These are phyloP conservation scores for Chloebia gouldiae DNA, from an alignment of 2,113 vertebrate species.

Conservation along the genomic window DNA sequence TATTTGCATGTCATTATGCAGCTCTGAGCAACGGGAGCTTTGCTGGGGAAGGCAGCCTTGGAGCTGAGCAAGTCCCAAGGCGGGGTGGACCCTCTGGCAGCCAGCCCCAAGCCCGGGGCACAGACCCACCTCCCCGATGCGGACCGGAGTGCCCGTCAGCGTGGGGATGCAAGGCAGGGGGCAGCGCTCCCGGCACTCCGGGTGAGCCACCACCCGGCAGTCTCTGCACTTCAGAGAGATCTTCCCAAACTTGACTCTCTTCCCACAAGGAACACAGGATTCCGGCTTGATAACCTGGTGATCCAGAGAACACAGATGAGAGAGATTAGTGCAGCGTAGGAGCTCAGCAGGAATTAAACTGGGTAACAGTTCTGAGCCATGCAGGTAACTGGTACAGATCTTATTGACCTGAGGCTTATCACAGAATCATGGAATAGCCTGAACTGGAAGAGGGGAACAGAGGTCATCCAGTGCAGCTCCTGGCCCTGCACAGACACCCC, in stretches of 20 bases:
- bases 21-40: background rate
- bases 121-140: constrained; percentile 82
- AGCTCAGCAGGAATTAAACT: background rate
- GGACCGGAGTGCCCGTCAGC: constrained; percentile 83
- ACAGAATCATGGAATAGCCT: background rate
- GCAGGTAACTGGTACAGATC: background rate
- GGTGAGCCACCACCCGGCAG: constrained; percentile 89
- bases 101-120: background rate
- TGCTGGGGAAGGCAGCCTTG: background rate
- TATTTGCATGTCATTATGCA: background rate
- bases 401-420: fast-evolving
- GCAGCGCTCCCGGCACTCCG: constrained; percentile 92
- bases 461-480: background rate
- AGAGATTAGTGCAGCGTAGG: background rate
- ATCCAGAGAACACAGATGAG: background rate
- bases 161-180: constrained; percentile 93
- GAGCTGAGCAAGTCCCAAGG: background rate
- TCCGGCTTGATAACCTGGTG: constrained; percentile 95
- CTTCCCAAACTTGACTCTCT: constrained; percentile 97
- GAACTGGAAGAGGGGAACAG: background rate
- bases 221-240: constrained; percentile 91
- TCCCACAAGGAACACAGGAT: constrained; percentile 95
- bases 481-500: background rate
- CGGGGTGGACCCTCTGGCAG: fast-evolving
- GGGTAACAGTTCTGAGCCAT: fast-evolving